A percentile compares a stretch with the other conserved stretches of the same genome.
These are phyloP conservation scores for Tetranychus truncatus DNA, from an alignment of 2,888 invertebrate species.

Conservation along the genomic window DNA sequence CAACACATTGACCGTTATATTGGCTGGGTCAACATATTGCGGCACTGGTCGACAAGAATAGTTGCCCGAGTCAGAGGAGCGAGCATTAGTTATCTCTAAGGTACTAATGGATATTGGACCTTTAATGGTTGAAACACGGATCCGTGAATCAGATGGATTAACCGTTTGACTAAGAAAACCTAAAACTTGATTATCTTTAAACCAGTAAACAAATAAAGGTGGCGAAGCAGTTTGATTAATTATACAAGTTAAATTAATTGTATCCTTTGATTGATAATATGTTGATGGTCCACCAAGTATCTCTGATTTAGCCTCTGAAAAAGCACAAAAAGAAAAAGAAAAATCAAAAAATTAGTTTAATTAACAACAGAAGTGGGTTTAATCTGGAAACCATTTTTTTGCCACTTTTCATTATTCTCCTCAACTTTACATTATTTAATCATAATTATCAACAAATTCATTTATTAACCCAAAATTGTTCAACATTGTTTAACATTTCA, in stretches of 20 bases:
- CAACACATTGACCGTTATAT: constrained; percentile 72
- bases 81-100: constrained; percentile 34
- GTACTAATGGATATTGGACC: constrained; percentile 22
- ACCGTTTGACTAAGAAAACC: constrained; percentile 42
- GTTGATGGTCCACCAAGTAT: constrained; percentile 23
- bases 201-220: constrained; percentile 67
- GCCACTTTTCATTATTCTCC: background rate
- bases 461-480: background rate
- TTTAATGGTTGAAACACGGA: constrained; percentile 60
- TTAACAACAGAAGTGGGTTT: background rate
- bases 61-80: constrained; percentile 63
- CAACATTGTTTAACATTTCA: background rate
- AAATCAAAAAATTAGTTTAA: background rate
- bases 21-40: constrained; percentile 62
- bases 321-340: background rate
- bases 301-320: constrained; percentile 22
- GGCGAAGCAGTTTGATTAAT: constrained; percentile 48
- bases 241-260: constrained; percentile 15
- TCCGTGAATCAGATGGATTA: constrained; percentile 38
- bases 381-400: background rate
- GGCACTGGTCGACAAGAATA: constrained; percentile 58
- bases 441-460: background rate
- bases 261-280: constrained; percentile 22
- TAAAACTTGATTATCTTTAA: constrained; percentile 75
- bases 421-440: background rate